phyloP scores from a whole-genome alignment of 1,140 invertebrate species.

The Macrobrachium nipponense region DNA sequence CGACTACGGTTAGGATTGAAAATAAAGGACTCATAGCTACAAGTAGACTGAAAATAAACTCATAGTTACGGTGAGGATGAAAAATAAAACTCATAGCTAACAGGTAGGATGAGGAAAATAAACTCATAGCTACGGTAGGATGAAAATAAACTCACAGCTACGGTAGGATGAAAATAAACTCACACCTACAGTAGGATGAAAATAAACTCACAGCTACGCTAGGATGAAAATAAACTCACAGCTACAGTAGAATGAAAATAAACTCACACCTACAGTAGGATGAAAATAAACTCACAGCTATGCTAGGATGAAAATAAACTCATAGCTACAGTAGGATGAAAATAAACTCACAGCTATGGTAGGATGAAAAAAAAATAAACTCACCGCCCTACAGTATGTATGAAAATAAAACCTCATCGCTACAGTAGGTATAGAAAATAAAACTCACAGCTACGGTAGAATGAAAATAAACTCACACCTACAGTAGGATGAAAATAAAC shows the following conservation, averaged over 20 bases:
- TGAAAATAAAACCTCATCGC: slow-evolving; percentile 78
- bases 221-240: slow-evolving; percentile 34
- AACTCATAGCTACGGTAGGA: slow-evolving; percentile 77
- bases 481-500: too few relatives aligned
- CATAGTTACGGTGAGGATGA: slow-evolving; percentile 76
- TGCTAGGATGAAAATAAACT: too few relatives aligned
- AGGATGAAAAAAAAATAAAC: slow-evolving; percentile 37
- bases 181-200: too few relatives aligned
- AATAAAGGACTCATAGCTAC: too few relatives aligned
- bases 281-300: neutral
- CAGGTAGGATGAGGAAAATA: too few relatives aligned
- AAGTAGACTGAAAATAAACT: too few relatives aligned
- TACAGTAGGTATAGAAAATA: slow-evolving; percentile 71
- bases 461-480: neutral
- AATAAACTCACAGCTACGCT: slow-evolving; percentile 78
- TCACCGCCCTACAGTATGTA: too few relatives aligned
- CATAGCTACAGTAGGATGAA: slow-evolving; percentile 75
- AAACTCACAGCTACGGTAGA: slow-evolving; percentile 78
- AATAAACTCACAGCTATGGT: slow-evolving; percentile 78
- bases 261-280: slow-evolving; percentile 77
- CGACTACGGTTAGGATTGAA: too few relatives aligned
- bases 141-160: slow-evolving; percentile 74
- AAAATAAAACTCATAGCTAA: too few relatives aligned
- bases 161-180: slow-evolving; percentile 70
- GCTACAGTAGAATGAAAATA: too few relatives aligned